Base-by-base conservation (phyloP, 1,140 invertebrate genomes). In the Pogonomyrmex californicus region DNA sequence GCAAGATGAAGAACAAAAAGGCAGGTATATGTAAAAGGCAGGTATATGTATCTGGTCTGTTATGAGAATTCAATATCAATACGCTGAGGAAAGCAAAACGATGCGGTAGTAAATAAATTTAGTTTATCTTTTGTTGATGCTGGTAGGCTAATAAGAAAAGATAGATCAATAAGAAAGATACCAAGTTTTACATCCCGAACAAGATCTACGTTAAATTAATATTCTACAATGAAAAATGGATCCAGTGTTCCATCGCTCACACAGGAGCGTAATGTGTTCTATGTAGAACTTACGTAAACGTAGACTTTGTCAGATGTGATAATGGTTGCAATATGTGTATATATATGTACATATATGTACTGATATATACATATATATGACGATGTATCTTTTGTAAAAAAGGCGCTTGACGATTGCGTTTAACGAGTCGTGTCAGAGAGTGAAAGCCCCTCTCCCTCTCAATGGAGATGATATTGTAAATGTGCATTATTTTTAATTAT, bases 401-500 rank as follows among this genome's bases (percentile, higher is more conserved):
- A 49, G 14, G 51, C 23, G 17, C 23, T 58, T 58, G 10, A 65
- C 30, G 33, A 41, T 51, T 87, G 77, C 51, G 79, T 90, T 90
- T 85, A 87, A 89, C 71, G 68, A 79, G 51, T 88, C 58, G 54
- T 75, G 75, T 10, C 62, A 78, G 76, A 47, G 89, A 81, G 75
- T 70, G 79, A 85, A 82, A 76, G 23, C 23, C 73, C n/a, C 33
- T 9, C 23, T 6, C 36, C 63, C 23, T 23, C 23, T 9, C 33
- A 86, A 76, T 73, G 87, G 90, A 88, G 58, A n/a, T 81, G 33
- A 60, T 90, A 88, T 38, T 88, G 65, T 90, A 88, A 88, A 83
- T 90, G 88, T 91, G 88, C 75, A 79, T 90, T 91, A 63, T 90
- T 88, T 90, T 17, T 90, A 91, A 65, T 60, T 73, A 70, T 58